Evolutionary conservation across 2,797 vertebrate species (phyloP).

Genomic region (Aratinga solstitialis): DNA sequence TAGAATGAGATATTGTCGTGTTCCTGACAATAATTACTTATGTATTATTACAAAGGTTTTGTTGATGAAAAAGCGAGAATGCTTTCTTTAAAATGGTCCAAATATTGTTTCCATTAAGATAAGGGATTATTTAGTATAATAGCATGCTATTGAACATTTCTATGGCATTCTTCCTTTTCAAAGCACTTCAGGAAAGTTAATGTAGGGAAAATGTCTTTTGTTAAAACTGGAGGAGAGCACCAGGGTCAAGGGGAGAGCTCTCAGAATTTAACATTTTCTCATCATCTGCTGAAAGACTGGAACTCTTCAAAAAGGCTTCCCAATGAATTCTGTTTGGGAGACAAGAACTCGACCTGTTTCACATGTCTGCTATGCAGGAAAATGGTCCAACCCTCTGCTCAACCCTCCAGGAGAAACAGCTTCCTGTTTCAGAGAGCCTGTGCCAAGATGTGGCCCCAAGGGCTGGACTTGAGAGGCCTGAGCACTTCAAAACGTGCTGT

Average conservation of each 20-base stretch:
- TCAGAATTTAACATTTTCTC: neutral
- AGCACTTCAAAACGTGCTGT: neutral
- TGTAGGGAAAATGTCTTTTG: neutral
- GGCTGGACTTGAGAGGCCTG: neutral
- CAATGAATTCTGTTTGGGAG: neutral
- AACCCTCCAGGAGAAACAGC: neutral
- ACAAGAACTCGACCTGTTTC: neutral
- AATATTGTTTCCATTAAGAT: constrained; percentile 28
- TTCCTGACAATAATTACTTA: constrained; percentile 10
- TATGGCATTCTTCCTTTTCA: neutral
- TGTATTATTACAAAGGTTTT: neutral
- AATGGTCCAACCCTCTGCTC: neutral
- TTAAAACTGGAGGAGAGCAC: neutral
- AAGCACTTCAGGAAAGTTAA: neutral
- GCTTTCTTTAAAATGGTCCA: constrained; percentile 8
- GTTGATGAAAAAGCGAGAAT: constrained; percentile 28
- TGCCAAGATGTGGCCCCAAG: neutral
- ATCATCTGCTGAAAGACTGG: neutral
- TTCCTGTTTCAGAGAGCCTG: neutral
- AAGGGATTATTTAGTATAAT: constrained; percentile 22
- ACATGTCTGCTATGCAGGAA: neutral
- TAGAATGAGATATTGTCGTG: neutral
- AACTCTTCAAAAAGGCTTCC: neutral
- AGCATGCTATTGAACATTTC: neutral
- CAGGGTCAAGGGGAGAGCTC: neutral